Evolutionary conservation across 2,888 invertebrate species (phyloP), one percentile per base, ranked within the genome.

Genomic region (Crioceris asparagi): DNA sequence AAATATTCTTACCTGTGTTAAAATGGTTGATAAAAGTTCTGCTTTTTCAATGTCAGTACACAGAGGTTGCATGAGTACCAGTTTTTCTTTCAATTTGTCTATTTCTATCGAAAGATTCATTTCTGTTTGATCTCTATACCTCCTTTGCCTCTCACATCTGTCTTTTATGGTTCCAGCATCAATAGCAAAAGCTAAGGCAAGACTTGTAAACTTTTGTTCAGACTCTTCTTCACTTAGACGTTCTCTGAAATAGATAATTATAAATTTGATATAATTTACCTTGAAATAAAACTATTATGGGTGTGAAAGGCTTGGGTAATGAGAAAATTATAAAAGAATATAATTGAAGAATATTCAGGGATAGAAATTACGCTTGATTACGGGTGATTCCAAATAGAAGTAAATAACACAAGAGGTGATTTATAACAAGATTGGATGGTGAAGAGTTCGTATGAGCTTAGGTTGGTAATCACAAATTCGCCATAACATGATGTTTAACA

Each of bases 61-160:
- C 14, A 69, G 50, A 8, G 66, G 65, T 44, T 67, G 65, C 31
- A 72, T 54, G n/a, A 59, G 56, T 59, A 68, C 46, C 15, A 57
- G 49, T 47, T 60, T 59, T 37, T 59, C 55, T 17, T 54, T 55
- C 7, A 75, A 59, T 30, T 65, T 62, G 36, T 67, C 62, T 23
- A 74, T 61, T 57, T 75, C 75, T 26, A 57, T 57, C 36, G 65
- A 63, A 39, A 75, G 62, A 55, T 75, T 75, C 40, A 62, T 64
- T 55, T 76, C 75, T 0, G 74, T 72, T 48, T 72, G 69, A 56
- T 75, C 73, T 32, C 75, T 55, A 35, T 69, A 67, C 35, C 74
- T 60, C 45, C 67, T 65, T 51, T 74, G 74, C 16, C 73, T 62
- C 39, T 71, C 69, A 35, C 70, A 62, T 33, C 76, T 56, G 47